Percentiles rank a stretch among this genome's conserved stretches.
Evolutionary conservation across 2,113 vertebrate genomes (phyloP).

Genomic region (Strigops habroptila): DNA sequence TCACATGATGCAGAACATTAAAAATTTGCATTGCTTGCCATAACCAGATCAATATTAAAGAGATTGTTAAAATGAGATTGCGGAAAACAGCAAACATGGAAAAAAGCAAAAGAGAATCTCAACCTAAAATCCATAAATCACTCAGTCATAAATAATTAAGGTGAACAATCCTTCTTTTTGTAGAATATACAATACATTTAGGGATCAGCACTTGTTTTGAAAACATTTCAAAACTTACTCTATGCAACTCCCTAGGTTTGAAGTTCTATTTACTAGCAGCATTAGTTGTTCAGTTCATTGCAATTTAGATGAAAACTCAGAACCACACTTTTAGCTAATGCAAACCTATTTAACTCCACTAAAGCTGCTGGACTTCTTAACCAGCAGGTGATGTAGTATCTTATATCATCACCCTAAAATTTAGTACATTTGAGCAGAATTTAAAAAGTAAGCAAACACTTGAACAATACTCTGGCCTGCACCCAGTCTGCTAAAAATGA

Average conservation of each 20-base stretch:
- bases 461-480: background rate
- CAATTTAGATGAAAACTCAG: background rate
- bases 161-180: background rate
- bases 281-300: background rate
- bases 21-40: constrained; percentile 23
- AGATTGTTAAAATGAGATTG: constrained; percentile 8
- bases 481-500: background rate
- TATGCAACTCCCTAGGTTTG: background rate
- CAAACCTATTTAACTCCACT: background rate
- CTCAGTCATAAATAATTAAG: constrained; percentile 13
- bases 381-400: background rate
- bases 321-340: background rate
- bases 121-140: constrained; percentile 36
- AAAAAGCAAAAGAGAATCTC: background rate
- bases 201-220: background rate
- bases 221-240: background rate
- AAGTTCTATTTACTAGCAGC: background rate
- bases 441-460: background rate
- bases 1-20: background rate
- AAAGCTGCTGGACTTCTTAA: background rate
- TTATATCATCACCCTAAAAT: background rate
- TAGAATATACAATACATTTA: background rate
- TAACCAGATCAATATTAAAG: constrained; percentile 38
- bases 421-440: background rate
- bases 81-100: background rate